Conservation (phyloP, 2,888 invertebrate genomes). For the Eutolmus rufibarbis region DNA sequence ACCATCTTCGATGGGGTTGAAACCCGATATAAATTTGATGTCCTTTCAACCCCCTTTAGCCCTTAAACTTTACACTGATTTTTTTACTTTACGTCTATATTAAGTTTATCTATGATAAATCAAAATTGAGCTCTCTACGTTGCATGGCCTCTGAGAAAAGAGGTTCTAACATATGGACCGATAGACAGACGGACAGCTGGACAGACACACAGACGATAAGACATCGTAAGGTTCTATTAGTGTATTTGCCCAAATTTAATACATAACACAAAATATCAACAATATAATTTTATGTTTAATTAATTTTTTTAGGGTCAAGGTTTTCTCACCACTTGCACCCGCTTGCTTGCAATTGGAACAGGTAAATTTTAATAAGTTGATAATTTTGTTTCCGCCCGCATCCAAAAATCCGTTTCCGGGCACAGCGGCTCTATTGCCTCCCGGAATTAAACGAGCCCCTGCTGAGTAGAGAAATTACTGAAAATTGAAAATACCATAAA, state of each 20-base stretch:
- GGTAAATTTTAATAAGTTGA: neutral
- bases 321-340: neutral
- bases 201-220: no score
- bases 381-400: neutral
- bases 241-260: neutral
- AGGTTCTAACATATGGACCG: no score
- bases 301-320: neutral
- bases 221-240: no score
- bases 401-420: neutral
- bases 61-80: no score
- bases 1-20: no score
- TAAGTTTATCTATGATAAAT: no score
- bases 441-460: neutral
- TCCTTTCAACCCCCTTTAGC: no score
- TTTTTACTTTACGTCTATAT: no score
- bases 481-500: neutral
- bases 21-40: no score
- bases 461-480: neutral
- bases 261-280: neutral
- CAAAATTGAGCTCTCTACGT: no score
- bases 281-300: neutral
- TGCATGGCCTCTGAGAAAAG: no score
- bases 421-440: neutral
- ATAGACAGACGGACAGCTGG: neutral
- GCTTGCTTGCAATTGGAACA: neutral